Conservation (phyloP, 2,888 invertebrate genomes). For the Rambutsinella grinnellia region DNA sequence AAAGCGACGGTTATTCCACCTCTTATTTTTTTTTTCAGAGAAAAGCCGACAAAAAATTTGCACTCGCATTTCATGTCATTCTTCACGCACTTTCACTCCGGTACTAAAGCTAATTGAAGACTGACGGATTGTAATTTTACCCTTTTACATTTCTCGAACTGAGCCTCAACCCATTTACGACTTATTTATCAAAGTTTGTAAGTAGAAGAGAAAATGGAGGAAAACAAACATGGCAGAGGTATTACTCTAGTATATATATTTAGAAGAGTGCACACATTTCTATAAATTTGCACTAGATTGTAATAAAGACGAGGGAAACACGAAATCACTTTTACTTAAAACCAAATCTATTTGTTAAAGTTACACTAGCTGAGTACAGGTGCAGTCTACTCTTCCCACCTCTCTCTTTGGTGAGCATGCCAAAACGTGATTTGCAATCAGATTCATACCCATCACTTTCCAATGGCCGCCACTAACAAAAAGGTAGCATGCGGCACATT, state of each 20-base stretch:
- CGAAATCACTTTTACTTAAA: no score
- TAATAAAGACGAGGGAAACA: not conserved
- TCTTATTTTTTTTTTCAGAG: no score
- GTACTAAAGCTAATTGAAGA: conserved; percentile 55
- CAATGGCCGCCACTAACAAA: not conserved
- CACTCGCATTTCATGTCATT: conserved; percentile 13
- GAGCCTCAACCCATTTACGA: no score
- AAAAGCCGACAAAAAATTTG: not conserved
- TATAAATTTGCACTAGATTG: no score
- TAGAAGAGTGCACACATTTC: no score
- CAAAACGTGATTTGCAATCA: conserved; percentile 57
- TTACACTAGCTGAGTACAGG: no score
- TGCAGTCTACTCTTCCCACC: no score
- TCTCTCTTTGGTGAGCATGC: no score
- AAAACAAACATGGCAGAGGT: not conserved
- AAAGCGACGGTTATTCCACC: no score
- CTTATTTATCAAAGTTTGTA: not conserved
- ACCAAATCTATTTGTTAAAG: no score
- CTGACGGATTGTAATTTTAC: conserved; percentile 47
- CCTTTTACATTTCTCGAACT: conserved; percentile 49
- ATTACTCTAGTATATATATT: not conserved
- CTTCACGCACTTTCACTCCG: conserved; percentile 47
- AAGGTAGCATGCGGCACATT: not conserved
- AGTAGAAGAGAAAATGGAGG: not conserved
- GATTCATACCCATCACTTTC: conserved; percentile 26